Base-by-base conservation (phyloP, 2,888 invertebrate species). In the Epinotia ramella region DNA sequence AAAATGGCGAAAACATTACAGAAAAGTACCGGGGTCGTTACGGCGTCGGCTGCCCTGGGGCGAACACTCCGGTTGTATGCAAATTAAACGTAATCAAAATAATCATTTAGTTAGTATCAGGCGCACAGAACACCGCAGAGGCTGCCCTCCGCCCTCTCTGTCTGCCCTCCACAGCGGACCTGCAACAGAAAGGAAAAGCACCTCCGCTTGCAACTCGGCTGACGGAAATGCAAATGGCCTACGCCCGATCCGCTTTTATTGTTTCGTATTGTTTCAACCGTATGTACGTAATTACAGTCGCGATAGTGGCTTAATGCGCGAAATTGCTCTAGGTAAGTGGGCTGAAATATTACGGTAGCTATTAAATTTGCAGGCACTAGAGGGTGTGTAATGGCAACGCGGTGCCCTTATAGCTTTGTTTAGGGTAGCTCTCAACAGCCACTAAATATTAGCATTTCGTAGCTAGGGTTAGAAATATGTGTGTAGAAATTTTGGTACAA, bases 41-140 rank as follows among this genome's bases (percentile, higher is more conserved):
- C 88, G 88, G 88, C 87, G 90, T 83, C 81, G 87, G 85, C 85
- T 89, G 89, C 88, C 89, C 91, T 84, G 85, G 81, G 91, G 92
- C 90, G 83, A 82, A 81, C 83, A 84, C 84, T 86, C 86, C 88
- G 88, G 86, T 88, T 88, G 88, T 94, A 94, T 94, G 94, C 94
- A 94, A 94, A 94, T 94, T 94, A 93, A 94, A 92, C 88, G 91
- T 91, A 94, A 94, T 94, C 94, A 94, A 94, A 94, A 94, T 93
- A 94, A 94, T 93, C 90, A 94, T 94, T 93, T 91, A 83, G 84
- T 86, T 88, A 83, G 84, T 86, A 88, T 83, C 85, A 87, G 84
- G 84, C 86, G 82, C 85, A 86, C 85, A 84, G 86, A 87, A 87
- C 83, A 82, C 84, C 75, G 76, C 66, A 74, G 81, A 84, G 85